These are phyloP conservation scores for Eumerus sabulonum DNA, from an alignment of 2,888 invertebrate genomes.

Conservation along the genomic window DNA sequence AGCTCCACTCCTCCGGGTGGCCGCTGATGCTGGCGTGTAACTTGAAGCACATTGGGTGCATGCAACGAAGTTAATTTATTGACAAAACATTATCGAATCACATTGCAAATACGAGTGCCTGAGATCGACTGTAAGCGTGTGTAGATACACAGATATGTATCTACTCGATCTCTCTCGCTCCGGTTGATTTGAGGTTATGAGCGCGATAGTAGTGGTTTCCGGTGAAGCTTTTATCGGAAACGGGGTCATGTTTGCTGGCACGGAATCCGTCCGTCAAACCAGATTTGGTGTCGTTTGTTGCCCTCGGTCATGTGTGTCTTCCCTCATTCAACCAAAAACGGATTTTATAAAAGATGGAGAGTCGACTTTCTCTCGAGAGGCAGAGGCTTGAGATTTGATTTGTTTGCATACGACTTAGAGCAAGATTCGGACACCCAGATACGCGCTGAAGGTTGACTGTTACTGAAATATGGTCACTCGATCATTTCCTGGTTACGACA, in stretches of 20 bases:
- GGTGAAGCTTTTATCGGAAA: slow-evolving; percentile 16
- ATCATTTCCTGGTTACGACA: too few species aligned
- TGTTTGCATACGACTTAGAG: too few species aligned
- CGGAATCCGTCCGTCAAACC: slow-evolving; percentile 16
- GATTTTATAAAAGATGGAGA: too few species aligned
- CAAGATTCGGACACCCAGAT: too few species aligned
- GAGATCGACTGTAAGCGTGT: too few species aligned
- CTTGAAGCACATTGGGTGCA: slow-evolving; percentile 40
- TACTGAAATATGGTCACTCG: too few species aligned
- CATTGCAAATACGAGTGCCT: slow-evolving; percentile 43
- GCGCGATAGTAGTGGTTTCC: slow-evolving; percentile 29
- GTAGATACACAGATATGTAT: too few species aligned
- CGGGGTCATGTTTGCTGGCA: slow-evolving; percentile 19
- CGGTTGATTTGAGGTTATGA: background rate
- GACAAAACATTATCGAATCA: slow-evolving; percentile 63
- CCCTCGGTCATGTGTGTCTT: slow-evolving; percentile 18
- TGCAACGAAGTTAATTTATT: slow-evolving; percentile 47
- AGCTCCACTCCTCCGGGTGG: slow-evolving; percentile 48
- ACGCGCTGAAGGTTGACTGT: too few species aligned
- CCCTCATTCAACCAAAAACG: too few species aligned
- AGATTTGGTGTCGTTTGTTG: slow-evolving; percentile 15
- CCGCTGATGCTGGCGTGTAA: background rate
- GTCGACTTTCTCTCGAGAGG: too few species aligned
- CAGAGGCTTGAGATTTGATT: too few species aligned
- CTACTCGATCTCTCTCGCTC: too few species aligned